Evolutionary conservation across 2,797 vertebrate species (phyloP), one percentile per base, ranked within the genome.

Genomic region (Chanos chanos): DNA sequence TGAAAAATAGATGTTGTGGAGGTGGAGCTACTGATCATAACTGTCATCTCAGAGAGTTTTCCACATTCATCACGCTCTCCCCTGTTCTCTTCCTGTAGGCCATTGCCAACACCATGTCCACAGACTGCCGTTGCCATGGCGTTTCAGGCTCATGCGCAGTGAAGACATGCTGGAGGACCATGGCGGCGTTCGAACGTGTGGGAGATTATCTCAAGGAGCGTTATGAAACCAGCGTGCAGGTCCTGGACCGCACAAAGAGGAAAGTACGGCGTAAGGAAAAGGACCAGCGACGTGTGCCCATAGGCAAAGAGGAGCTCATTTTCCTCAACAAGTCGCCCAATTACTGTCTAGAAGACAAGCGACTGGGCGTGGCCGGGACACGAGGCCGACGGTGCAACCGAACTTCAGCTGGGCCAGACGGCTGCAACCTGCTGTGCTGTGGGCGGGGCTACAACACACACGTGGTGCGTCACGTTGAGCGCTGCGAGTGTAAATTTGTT

Each of bases 361-460:
- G 85, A 7, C 0, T 90, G 1, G 95, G 93, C 1, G 86, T 96
- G 49, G 78, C 87, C 0, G 97, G 97, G 1, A 99, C 97, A 0
- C 85, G 89, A 15, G 96, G 96, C 4, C 87, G 97, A 30, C 91
- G 91, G 51, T 99, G 97, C 68, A 97, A 92, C 78, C 91, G 96
- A 1, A 90, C 92, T 0, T 97, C 95, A 0, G 79, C 84, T 0
- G 94, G 94, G 0, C 77, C 94, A 0, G 92, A 91, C 0, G 89
- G 97, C 71, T 99, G 97, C 68, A 94, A 92, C 76, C 86, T 98
- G 59, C 90, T 99, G 3, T 99, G 97, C 86, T 99, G 97, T 0
- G 97, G 97, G 3, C 83, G 96, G 0, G 97, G 97, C 1, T 98
- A 99, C 88, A 98, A 99, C 82, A 99, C 97, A 0, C 95, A 94